Percentiles rank a stretch among this genome's conserved stretches.
These are phyloP conservation scores for Scaptomyza parva DNA, from an alignment of 2,888 invertebrate genomes.

Conservation along the genomic window DNA sequence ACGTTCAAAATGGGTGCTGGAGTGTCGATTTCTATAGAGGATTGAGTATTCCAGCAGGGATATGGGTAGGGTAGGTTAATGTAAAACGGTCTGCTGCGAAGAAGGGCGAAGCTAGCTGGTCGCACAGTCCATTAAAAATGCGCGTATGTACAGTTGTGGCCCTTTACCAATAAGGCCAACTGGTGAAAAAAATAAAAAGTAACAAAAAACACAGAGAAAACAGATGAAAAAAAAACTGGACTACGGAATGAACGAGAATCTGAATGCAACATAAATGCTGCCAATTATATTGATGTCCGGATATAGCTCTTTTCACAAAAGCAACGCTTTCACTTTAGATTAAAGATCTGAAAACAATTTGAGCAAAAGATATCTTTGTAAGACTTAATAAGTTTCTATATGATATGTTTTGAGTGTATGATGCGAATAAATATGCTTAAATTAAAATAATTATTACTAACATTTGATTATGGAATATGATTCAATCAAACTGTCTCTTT, in stretches of 20 bases:
- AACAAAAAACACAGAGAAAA: conserved; percentile 2
- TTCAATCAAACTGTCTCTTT: not conserved
- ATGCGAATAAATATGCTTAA: no score
- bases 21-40: conserved; percentile 23
- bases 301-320: conserved; percentile 10
- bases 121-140: conserved; percentile 70
- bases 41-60: conserved; percentile 15
- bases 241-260: conserved; percentile 14
- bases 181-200: conserved; percentile 40
- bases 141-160: conserved; percentile 54
- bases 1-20: conserved; percentile 38
- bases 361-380: not conserved
- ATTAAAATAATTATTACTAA: no score
- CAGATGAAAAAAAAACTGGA: conserved; percentile 20
- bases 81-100: no score
- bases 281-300: conserved; percentile 9
- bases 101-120: conserved; percentile 21
- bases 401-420: no score
- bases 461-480: not conserved
- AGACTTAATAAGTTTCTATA: no score
- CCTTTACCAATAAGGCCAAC: conserved; percentile 34
- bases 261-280: conserved; percentile 31
- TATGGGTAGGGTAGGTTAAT: not conserved
- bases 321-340: conserved; percentile 4
- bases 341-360: not conserved